Evolutionary conservation across 2,113 vertebrate genomes (phyloP), one percentile per base, ranked within the genome.

Genomic region (Seriola aureovittata): DNA sequence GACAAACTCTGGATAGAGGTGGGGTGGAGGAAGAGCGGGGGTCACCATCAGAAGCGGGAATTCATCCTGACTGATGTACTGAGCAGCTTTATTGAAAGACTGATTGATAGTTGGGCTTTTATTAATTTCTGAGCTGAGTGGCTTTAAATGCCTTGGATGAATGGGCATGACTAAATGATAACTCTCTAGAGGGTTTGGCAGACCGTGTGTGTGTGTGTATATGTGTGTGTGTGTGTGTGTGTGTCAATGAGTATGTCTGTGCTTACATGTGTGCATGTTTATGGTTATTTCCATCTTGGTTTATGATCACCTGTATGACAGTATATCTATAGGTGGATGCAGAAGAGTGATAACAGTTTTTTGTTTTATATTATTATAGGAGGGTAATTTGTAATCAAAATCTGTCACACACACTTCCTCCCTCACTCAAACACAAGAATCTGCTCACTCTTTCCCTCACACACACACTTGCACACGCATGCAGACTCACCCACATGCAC

Each of bases 61-160:
- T 78, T 87, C 66, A 80, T 82, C 54, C 21, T 71, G 85, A 85
- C 16, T 85, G 81, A 90, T 81, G 66, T 23, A 74, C 55, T 55
- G 46, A 75, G 74, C 25, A 64, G 71, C 73, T 84, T 85, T 70
- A 81, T 58, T 71, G 72, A 78, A 55, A 71, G 78, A 75, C 63
- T 88, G 83, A 91, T 88, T 81, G 83, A 89, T 84, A 75, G 81
- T 63, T 55, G 29, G 54, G 68, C 54, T 84, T 65, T 79, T 40
- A 71, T 83, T 82, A 55, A 75, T 75, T 72, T 90, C 86, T 82
- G 71, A 77, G 87, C 82, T 60, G 70, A 88, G 48, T 80, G 83
- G 72, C 80, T 86, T 42, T 50, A 71, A 90, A 86, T 82, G 78
- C 75, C 72, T 59, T 69, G 3, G 57, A 82, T 86, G 78, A 91